Percentiles rank a stretch among this genome's conserved stretches.
Evolutionary conservation across 2,888 invertebrate species (phyloP).

Genomic region (Ochropleura plecta): DNA sequence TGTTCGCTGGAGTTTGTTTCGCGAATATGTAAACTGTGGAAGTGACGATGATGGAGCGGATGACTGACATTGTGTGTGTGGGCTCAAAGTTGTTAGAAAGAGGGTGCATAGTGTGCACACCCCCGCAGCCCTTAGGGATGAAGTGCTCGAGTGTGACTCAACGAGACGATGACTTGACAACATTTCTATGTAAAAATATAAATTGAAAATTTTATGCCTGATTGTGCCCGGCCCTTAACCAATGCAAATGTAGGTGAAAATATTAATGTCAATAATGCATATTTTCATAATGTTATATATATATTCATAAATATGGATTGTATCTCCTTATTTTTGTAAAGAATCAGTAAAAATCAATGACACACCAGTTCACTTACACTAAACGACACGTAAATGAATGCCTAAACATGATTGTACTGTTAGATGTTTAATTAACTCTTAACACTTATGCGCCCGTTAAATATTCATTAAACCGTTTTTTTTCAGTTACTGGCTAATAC

Average conservation of each 20-base stretch:
- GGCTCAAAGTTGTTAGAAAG: constrained; percentile 82
- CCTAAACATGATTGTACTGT: neutral
- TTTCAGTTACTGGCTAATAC: neutral
- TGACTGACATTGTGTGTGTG: constrained; percentile 76
- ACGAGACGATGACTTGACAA: constrained; percentile 68
- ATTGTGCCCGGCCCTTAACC: neutral
- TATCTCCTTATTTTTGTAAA: neutral
- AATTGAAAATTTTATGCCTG: constrained; percentile 23
- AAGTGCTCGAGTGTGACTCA: constrained; percentile 59
- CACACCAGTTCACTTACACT: neutral
- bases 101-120: constrained; percentile 65
- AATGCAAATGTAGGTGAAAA: neutral
- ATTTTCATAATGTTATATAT: neutral
- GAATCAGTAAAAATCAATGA: neutral
- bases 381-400: neutral
- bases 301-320: neutral
- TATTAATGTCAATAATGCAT: neutral
- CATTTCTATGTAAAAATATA: constrained; percentile 46
- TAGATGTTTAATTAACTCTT: neutral
- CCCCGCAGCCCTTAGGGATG: constrained; percentile 64
- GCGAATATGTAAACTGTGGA: constrained; percentile 78
- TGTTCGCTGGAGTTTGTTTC: constrained; percentile 79
- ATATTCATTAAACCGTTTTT: neutral
- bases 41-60: constrained; percentile 77
- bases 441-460: neutral